Conservation (phyloP, 2,797 vertebrate genomes). For the Falco berigora region DNA sequence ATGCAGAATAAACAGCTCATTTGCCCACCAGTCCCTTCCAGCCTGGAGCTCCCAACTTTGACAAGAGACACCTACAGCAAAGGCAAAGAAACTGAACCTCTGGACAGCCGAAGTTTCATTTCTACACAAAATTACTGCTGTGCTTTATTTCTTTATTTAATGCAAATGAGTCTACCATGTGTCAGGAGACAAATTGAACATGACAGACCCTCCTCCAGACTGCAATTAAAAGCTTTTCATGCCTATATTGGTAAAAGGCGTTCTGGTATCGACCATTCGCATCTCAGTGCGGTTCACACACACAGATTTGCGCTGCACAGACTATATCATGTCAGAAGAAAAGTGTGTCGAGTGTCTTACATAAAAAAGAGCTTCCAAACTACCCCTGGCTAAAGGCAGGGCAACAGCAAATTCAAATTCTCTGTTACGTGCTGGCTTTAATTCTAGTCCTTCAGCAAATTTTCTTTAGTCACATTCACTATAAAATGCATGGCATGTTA, state of each 20-base stretch:
- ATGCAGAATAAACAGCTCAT: neutral
- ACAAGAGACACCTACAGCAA: neutral
- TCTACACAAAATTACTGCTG: neutral
- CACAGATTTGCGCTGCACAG: neutral
- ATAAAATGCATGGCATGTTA: conserved; percentile 27
- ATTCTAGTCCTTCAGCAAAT: neutral
- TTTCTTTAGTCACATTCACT: neutral
- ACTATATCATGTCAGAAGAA: neutral
- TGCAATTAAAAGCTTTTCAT: neutral
- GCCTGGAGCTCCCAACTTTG: neutral
- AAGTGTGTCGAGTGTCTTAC: fast-evolving
- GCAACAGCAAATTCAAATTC: neutral
- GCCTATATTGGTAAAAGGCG: neutral
- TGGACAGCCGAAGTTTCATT: neutral
- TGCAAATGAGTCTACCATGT: neutral
- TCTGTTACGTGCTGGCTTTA: neutral
- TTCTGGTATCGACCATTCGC: neutral
- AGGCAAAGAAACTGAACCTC: neutral
- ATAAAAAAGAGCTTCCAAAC: neutral
- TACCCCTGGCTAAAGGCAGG: neutral
- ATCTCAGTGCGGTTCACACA: neutral
- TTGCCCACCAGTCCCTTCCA: neutral
- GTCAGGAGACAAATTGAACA: neutral
- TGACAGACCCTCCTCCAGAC: neutral
- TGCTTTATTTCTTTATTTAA: neutral